Evolutionary conservation across 2,113 vertebrate species (phyloP), one percentile per base, ranked within the genome.

Genomic region (Poeciliopsis retropinna): DNA sequence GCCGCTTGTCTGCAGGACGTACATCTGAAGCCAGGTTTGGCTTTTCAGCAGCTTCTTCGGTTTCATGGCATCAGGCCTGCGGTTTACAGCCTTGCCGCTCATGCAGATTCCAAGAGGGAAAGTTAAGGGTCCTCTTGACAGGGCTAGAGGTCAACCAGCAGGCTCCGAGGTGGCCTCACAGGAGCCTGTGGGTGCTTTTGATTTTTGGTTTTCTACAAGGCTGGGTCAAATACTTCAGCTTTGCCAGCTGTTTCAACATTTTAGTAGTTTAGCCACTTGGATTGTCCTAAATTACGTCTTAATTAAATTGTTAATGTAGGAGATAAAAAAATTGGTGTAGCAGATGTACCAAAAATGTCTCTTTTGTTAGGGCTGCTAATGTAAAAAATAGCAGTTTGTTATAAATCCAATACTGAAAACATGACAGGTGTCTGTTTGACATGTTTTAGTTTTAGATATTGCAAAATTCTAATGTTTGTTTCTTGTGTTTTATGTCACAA

Each of bases 21-120:
- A 93, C 90, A 89, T 94, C 89, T 90, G 85, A 85, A 83, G 85
- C 85, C 92, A 87, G 92, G 91, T 94, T 95, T 93, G 88, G 83
- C 92, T 94, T 93, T 90, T 92, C 94, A 92, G 89, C 89, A 89
- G 89, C 88, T 82, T 92, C 93, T 95, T 88, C 60, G 17, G 85
- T 95, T 95, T 93, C 94, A 92, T 77, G 83, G 80, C 90, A 74
- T 51, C 79, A 80, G 88, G 85, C 86, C 77, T 71, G 79, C 30
- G 83, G 78, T 82, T 82, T 83, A 74, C 79, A 82, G 87, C 80
- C 90, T 88, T 90, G 91, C 88, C 84, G 91, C 89, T 83, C 81
- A 54, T 88, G 88, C 91, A 92, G 85, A 94, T 94, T 94, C 93
- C 92, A 88, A 28, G 30, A 70, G 84, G 78, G 92, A 93, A 92